Evolutionary conservation across 2,113 vertebrate species (phyloP), one percentile per base, ranked within the genome.

Genomic region (Telmatochromis brachygnathus): DNA sequence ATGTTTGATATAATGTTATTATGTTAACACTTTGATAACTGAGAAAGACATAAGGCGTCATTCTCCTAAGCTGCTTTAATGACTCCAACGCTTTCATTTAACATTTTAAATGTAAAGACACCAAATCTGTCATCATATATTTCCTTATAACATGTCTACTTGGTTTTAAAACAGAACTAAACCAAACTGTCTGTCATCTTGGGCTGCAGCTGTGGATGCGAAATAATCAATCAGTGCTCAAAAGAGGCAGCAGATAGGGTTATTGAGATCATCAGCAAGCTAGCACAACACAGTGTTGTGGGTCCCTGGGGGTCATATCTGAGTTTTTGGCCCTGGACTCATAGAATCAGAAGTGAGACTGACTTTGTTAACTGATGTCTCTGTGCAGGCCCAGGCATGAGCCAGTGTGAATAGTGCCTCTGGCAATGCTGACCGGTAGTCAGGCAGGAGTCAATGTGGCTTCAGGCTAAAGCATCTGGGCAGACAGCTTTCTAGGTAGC

Each of bases 21-120:
- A 28, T 28, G 39, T 10, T 28, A 28, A 28, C 28, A 28, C 28
- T 28, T 98, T 95, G 97, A 97, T 98, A 97, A 97, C 97, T 97
- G 96, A 97, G 97, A 94, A 97, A 97, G 97, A 97, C 97, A 97
- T 0, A 42, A 26, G 4, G 9, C 0, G 1, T 47, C 2, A 28
- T 47, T 47, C 4, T 28, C 15, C 14, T 75, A 75, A 1, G 10
- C 15, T 49, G 60, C 1, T 65, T 65, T n/a, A 65, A 65, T 65
- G 4, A 65, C 3, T 23, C 3, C 37, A 4, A 1, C 0, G 7
- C 0, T 45, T 21, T 17, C 8, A 6, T 47, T 75, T 1, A 75
- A 42, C 1, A 49, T 77, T 19, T 77, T 30, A 49, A 49, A 77
- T 30, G 42, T 1, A 30, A 28, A 75, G 45, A 19, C 14, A 65